A percentile compares a stretch with the other conserved stretches of the same genome.
These are phyloP conservation scores for Momotus momota DNA, from an alignment of 2,797 vertebrate genomes.

Conservation along the genomic window DNA sequence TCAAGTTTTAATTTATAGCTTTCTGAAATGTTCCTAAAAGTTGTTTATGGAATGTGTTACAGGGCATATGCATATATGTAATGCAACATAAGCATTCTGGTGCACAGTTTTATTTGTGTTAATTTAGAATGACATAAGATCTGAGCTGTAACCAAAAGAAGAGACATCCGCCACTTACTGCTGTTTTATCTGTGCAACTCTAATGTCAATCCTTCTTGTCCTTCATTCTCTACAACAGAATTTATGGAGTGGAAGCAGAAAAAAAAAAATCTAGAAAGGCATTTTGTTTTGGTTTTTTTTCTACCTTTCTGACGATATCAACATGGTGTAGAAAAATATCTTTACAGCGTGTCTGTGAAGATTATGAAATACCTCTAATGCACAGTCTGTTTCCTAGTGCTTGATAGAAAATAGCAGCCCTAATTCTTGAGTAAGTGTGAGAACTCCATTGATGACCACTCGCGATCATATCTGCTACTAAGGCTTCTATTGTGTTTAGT, in stretches of 20 bases:
- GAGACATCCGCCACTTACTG: neutral
- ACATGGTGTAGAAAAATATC: neutral
- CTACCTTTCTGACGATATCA: neutral
- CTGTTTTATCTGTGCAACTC: neutral
- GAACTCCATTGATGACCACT: neutral
- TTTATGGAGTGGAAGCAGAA: neutral
- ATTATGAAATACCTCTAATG: neutral
- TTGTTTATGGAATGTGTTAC: neutral
- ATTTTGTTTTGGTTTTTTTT: neutral
- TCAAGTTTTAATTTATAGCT: neutral
- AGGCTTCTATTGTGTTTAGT: neutral
- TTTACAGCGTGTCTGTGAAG: neutral
- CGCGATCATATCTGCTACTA: neutral
- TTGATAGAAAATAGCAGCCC: neutral
- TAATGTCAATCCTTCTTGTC: neutral
- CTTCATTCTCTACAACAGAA: neutral
- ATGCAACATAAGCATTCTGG: rapidly evolving
- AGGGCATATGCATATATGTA: neutral
- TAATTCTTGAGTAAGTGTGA: neutral
- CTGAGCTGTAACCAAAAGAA: neutral
- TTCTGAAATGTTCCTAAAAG: neutral
- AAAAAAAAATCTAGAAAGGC: neutral
- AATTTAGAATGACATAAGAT: neutral
- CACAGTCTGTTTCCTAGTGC: neutral
- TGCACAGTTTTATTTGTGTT: neutral